These are phyloP conservation scores for Drosophila tsacasi DNA, from an alignment of 1,140 invertebrate genomes.

Conservation along the genomic window DNA sequence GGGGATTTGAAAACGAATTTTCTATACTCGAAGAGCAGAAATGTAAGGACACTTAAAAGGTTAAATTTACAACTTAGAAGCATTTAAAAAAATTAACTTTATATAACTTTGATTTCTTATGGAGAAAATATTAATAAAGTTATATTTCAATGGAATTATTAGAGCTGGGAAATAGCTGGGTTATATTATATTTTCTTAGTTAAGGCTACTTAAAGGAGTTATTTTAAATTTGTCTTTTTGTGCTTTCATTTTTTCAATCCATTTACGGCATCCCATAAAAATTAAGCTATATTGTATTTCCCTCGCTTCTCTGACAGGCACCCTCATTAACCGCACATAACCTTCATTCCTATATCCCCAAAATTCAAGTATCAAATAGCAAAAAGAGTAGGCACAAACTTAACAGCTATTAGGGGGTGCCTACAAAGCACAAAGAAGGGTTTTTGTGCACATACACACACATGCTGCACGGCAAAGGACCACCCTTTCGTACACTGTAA, in stretches of 20 bases:
- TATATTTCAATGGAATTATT: not conserved
- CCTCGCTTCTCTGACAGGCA: not conserved
- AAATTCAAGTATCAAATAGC: conserved; percentile 32
- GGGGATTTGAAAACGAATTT: not conserved
- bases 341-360: conserved; percentile 1
- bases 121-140: not conserved
- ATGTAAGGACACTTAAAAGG: not conserved
- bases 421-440: conserved; percentile 38
- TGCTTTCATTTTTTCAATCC: not conserved
- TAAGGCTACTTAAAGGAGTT: not conserved
- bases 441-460: conserved; percentile 17
- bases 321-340: conserved; percentile 22
- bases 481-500: conserved; percentile 73
- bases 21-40: not conserved
- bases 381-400: conserved; percentile 23
- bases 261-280: not conserved
- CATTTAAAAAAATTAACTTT: not conserved
- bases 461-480: conserved; percentile 16
- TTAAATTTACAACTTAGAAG: too few relatives aligned
- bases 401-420: conserved; percentile 62
- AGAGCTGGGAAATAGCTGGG: not conserved
- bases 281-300: not conserved
- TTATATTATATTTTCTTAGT: not conserved
- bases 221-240: not conserved
- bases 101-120: not conserved